Base-by-base conservation (phyloP, 1,140 invertebrate species). In the Oreohelix idahoensis region DNA sequence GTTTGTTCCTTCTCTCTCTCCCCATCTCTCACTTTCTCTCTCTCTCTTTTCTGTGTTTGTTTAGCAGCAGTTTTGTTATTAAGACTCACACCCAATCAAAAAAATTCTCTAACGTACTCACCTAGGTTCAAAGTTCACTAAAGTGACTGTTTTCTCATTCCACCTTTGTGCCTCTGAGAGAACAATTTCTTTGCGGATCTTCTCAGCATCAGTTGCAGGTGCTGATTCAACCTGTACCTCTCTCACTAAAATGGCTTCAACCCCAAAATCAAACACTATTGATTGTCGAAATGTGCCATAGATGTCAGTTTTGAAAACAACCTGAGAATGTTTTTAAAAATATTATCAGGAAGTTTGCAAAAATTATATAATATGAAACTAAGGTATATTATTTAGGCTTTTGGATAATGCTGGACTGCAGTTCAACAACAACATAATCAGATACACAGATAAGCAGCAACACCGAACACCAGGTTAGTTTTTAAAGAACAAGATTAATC, bases 231-330 rank as follows among this genome's bases (percentile, higher is more conserved):
- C 95, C 89, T 96, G 96, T 23, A 97, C 89, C 88, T 96, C 95
- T 87, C 95, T 94, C 15, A 95, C 94, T 0, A 96, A 88, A 49
- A 96, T 94, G 0, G 96, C 95, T 76, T 95, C 95, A 58, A 90
- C 91, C 0, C 95, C 95, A 91, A 96, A 96, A 90, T 96, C 96
- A 92, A 97, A 96, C 0, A 96, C 94, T 10, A 97, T 92, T 0
- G 95, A 94, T 90, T 97, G 96, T 0, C 95, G 93, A 88, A 96
- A 97, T 4, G 96, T 96, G 38, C 96, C 96, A 90, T 96, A 96
- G 81, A 96, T 95, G 78, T 95, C 94, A 0, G 96, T 95, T 53
- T 93, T 93, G 90, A 97, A 97, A 42, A 92, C 92, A 42, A 97
- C 87, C 92, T 93, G 84, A 15, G 87, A 88, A 39, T 35, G 53